Percentiles rank a stretch among this genome's conserved stretches.
Conservation (phyloP, 1,140 invertebrate species). For the Daktulosphaira vitifoliae region DNA sequence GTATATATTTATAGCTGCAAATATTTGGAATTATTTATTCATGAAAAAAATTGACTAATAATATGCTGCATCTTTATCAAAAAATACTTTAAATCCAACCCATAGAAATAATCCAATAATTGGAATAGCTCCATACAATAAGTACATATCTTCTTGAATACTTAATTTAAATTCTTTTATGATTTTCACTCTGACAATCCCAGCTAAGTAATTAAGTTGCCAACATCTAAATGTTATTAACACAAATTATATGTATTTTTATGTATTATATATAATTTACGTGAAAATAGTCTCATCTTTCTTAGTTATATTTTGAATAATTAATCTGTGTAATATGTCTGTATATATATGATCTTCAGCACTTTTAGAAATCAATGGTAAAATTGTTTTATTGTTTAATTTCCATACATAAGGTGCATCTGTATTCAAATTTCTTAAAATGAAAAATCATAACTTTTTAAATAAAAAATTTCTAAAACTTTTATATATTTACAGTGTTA, state of each 20-base stretch:
- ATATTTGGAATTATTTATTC: conserved; percentile 1
- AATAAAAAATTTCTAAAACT: too few species aligned
- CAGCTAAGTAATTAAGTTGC: conserved; percentile 51
- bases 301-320: conserved; percentile 46
- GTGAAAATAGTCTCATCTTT: conserved; percentile 50
- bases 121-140: conserved; percentile 45
- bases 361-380: conserved; percentile 31
- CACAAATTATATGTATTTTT: background rate
- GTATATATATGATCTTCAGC: conserved; percentile 46
- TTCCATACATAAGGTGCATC: conserved; percentile 22
- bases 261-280: conserved; percentile 40
- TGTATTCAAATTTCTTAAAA: conserved; percentile 35
- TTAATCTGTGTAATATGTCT: conserved; percentile 45
- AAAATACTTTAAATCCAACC: conserved; percentile 46
- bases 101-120: conserved; percentile 46
- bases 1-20: too few species aligned
- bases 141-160: conserved; percentile 48
- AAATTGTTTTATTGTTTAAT: background rate
- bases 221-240: conserved; percentile 52
- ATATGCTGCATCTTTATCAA: conserved; percentile 19
- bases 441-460: too few species aligned
- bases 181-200: conserved; percentile 51
- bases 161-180: conserved; percentile 46
- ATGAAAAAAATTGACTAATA: background rate
- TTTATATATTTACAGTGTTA: too few species aligned